Base-by-base conservation (phyloP, 2,113 vertebrate species). In the Salvator merianae region DNA sequence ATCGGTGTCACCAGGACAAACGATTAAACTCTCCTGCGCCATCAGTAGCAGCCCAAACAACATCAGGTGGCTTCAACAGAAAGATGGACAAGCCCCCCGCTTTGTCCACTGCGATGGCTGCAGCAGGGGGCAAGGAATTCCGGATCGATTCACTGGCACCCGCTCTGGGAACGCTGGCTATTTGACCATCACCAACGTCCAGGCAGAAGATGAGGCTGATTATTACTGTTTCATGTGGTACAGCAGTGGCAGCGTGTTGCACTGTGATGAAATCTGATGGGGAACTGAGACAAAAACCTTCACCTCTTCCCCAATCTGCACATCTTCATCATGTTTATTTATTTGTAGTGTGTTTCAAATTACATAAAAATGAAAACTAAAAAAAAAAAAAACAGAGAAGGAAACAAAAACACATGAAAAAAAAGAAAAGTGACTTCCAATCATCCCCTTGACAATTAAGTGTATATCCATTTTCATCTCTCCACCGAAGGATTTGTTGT, bases 1-100 rank as follows among this genome's bases (percentile, higher is more conserved):
- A 78, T 70, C 77, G 1, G 77, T 50, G 28, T 70, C 76, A 10
- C 63, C 34, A 63, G 82, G 86, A 34, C 47, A 77, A 8, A 85
- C 66, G 2, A 38, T 65, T n/a, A 65, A 2, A 55, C 28, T 0
- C 4, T n/a, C 30, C n/a, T 79, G 77, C 62, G 26, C n/a, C 0
- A 5, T 18, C n/a, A 71, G 66, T 74, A 78, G 40, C 16, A 43
- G n/a, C 9, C 7, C 20, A 24, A 26, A 34, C 26, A 26, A 22
- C 30, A 10, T 79, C 5, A 1, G 2, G n/a, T 87, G 89, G 83
- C 69, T 43, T 24, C 87, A 88, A 16, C 76, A 91, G 77, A 32
- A 2, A 72, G 4, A 36, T 34, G 55, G 38, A 0, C 36, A 34
- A 2, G 5, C 0, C 30, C 81, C 36, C 47, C 70, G 13, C 66